These are phyloP conservation scores for Tethea ocularis DNA, from an alignment of 2,888 invertebrate genomes.

Conservation along the genomic window DNA sequence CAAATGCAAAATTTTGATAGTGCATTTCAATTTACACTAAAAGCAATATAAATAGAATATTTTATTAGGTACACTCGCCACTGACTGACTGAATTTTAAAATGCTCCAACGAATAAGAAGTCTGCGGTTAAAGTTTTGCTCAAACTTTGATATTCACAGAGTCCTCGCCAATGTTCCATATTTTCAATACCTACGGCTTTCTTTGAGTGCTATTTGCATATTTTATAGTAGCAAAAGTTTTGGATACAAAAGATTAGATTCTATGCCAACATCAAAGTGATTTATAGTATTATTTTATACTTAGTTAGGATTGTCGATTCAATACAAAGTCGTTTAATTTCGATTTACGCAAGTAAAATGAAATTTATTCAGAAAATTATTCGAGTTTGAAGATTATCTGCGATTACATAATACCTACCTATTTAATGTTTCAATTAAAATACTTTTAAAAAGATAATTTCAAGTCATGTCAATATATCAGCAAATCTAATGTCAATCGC, in stretches of 20 bases:
- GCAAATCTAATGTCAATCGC: too few species aligned
- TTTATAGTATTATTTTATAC: conserved; percentile 40
- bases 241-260: conserved; percentile 49
- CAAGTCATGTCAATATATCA: too few species aligned
- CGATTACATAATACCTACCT: too few species aligned
- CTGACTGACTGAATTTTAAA: conserved; percentile 34
- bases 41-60: neutral
- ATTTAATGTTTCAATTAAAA: too few species aligned
- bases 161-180: conserved; percentile 50
- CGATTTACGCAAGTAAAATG: neutral
- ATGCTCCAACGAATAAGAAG: conserved; percentile 34
- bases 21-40: neutral
- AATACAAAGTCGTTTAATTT: neutral
- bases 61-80: neutral
- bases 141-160: conserved; percentile 46
- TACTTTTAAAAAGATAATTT: too few species aligned
- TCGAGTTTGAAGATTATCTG: neutral
- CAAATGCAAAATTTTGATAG: neutral
- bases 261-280: conserved; percentile 45
- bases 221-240: conserved; percentile 55
- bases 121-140: conserved; percentile 42
- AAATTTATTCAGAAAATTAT: neutral
- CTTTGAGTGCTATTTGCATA: conserved; percentile 58
- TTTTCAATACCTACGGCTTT: conserved; percentile 62
- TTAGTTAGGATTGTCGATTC: too few species aligned